Evolutionary conservation across 2,797 vertebrate species (phyloP).

Genomic region (Siniperca undulata): DNA sequence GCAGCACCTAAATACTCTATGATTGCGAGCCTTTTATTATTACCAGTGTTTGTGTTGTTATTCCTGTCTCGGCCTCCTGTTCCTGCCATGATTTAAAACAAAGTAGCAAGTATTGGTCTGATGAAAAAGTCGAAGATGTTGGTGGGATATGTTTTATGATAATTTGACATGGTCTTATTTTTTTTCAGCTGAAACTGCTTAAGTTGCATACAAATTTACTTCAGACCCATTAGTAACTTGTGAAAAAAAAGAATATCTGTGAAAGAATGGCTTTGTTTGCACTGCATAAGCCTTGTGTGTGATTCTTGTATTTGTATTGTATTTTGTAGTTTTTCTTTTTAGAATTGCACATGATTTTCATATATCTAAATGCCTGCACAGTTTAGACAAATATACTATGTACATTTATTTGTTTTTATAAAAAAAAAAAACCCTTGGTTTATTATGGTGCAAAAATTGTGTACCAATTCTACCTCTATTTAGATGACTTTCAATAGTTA

Average conservation of each 20-base stretch:
- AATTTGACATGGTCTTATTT: not conserved
- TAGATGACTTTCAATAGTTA: not conserved
- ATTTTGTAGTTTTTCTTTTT: not conserved
- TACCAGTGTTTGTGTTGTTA: not conserved
- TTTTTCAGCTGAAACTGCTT: not conserved
- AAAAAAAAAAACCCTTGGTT: not conserved
- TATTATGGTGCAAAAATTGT: not conserved
- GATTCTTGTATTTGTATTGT: not conserved
- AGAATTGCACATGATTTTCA: not conserved
- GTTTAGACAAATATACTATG: not conserved
- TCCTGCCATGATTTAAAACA: not conserved
- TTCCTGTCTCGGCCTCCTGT: not conserved
- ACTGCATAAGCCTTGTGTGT: not conserved
- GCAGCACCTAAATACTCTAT: not conserved
- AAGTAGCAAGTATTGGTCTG: not conserved
- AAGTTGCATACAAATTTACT: not conserved
- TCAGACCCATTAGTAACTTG: not conserved
- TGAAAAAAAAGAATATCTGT: not conserved
- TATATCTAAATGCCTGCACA: not conserved
- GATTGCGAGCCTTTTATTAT: constrained; percentile 2
- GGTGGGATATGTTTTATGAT: not conserved
- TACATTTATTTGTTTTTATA: not conserved
- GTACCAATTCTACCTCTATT: not conserved
- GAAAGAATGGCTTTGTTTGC: not conserved
- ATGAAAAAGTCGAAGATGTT: not conserved